Evolutionary conservation across 2,797 vertebrate genomes (phyloP).

Genomic region (Myiotriccus ornatus): DNA sequence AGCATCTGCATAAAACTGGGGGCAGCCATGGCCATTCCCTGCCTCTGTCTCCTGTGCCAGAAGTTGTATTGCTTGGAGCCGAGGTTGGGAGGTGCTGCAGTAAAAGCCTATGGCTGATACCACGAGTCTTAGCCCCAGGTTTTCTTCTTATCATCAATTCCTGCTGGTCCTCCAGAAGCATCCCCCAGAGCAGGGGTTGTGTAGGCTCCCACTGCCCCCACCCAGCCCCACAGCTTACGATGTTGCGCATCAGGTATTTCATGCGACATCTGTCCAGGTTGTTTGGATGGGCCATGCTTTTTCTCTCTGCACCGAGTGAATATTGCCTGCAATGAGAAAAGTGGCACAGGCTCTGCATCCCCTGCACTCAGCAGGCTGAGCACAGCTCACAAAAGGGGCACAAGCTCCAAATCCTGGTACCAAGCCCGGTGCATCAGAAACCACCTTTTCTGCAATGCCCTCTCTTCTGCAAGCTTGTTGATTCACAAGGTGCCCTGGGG

Average conservation of each 20-base stretch:
- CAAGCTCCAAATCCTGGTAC: not conserved
- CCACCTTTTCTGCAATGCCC: not conserved
- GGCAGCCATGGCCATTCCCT: not conserved
- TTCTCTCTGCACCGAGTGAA: slow-evolving; percentile 76
- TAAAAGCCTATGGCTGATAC: not conserved
- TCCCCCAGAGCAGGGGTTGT: not conserved
- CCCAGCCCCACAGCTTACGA: slow-evolving; percentile 74
- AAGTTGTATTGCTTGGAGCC: not conserved
- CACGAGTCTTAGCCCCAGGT: not conserved
- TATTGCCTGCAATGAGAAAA: slow-evolving; percentile 81
- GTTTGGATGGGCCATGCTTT: slow-evolving; percentile 83
- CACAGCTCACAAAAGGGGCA: not conserved
- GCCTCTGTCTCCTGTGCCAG: not conserved
- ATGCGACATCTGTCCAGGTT: slow-evolving; percentile 83
- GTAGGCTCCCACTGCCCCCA: not conserved
- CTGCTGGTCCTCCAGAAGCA: not conserved
- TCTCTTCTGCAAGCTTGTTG: not conserved
- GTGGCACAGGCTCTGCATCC: not conserved
- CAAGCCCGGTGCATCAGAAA: not conserved
- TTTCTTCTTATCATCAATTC: not conserved
- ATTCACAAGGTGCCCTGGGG: not conserved
- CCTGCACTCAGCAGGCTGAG: not conserved
- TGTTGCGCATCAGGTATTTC: slow-evolving; percentile 81
- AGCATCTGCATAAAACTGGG: not conserved
- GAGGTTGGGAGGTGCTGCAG: not conserved